Percentiles rank a stretch among this genome's conserved stretches.
Evolutionary conservation across 2,113 vertebrate species (phyloP).

Genomic region (Hiodon tergisus): DNA sequence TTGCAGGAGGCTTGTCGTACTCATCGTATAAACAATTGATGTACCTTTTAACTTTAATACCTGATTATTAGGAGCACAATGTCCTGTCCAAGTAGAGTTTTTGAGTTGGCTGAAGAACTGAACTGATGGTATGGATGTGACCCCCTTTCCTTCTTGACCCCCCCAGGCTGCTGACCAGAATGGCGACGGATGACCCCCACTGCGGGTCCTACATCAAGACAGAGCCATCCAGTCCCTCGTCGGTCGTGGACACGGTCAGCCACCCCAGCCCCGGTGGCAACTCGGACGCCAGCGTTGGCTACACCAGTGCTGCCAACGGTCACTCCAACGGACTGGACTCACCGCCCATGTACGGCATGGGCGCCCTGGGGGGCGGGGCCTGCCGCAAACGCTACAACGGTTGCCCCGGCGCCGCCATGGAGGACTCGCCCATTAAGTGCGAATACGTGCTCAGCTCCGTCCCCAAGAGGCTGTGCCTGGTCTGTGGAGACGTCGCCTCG

Average conservation of each 20-base stretch:
- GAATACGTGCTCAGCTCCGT: constrained; percentile 93
- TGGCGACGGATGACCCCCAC: constrained; percentile 87
- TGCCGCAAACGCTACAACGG: constrained; percentile 88
- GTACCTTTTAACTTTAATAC: too few species aligned
- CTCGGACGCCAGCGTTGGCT: constrained; percentile 84
- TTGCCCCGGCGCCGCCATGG: constrained; percentile 81
- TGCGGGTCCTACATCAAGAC: constrained; percentile 96
- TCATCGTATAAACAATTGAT: too few species aligned
- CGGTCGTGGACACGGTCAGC: constrained; percentile 85
- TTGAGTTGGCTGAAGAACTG: background rate
- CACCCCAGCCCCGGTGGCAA: constrained; percentile 90
- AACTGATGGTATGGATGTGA: background rate
- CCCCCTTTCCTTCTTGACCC: background rate
- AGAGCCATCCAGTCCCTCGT: constrained; percentile 90
- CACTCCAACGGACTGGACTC: constrained; percentile 89
- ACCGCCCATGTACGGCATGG: constrained; percentile 78
- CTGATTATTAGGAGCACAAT: background rate
- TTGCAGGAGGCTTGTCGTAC: too few species aligned
- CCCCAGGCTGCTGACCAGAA: constrained; percentile 85
- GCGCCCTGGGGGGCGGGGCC: constrained; percentile 66
- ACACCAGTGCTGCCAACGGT: constrained; percentile 75
- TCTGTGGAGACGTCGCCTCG: constrained; percentile 96
- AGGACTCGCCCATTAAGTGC: constrained; percentile 89
- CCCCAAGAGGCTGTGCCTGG: constrained; percentile 93
- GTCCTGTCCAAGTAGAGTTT: background rate